Base-by-base conservation (phyloP, 1,140 invertebrate genomes). In the Leptoteleia sp. region DNA sequence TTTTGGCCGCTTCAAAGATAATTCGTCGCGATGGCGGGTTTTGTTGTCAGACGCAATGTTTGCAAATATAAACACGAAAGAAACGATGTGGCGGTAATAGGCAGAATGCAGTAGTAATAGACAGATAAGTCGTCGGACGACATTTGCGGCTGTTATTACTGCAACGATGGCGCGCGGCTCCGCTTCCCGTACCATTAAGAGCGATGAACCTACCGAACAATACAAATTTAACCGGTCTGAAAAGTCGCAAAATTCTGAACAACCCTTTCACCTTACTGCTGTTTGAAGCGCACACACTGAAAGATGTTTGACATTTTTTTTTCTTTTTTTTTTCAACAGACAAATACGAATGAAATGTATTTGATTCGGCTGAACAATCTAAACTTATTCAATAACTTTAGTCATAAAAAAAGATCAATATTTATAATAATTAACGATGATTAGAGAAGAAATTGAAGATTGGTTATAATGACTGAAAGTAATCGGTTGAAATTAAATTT, bases 81-180 rank as follows among this genome's bases (percentile, higher is more conserved):
- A 61, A 72, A 72, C 55, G 47, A 62, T 37, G 68, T 48, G 55
- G 17, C 45, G 47, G 48, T 55, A 64, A 57, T 64, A 31, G 71
- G 12, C 43, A 48, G 61, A 76, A 65, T 61, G 38, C 71, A 57
- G 71, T 54, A 57, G 62, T 67, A 76, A 76, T 76, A 76, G 71
- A 76, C 71, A 37, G 71, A 61, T 76, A 61, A 67, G 71, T 67
- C 38, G 61, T 11, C 61, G 61, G 55, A 75, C 61, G 71, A 59
- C 71, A 65, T 65, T 75, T 75, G 71, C 42, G 61, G 59, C 59
- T 65, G 50, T 65, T 65, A 65, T 61, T 65, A 62, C 68, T 62
- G 55, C 55, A 59, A 42, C 61, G 50, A 17, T 50, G n/a, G n/a
- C n/a, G 61, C 71, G 7, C 50, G 42, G 22, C 47, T 72, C 11